Evolutionary conservation across 2,113 vertebrate genomes (phyloP).

Genomic region (cattle (Bos taurus)): ARS-UCD2.0 NC_037345.1:65030501-65031000

Average conservation of each 20-base stretch:
- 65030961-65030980: background rate
- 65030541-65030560: background rate
- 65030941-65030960: background rate
- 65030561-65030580: background rate
- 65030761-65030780: background rate
- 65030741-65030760: background rate
- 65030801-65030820: background rate
- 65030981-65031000: background rate
- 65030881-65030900: background rate
- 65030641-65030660: background rate
- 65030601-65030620: background rate
- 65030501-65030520: background rate
- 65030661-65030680: background rate
- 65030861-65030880: background rate
- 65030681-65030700: background rate
- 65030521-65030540: background rate
- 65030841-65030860: background rate
- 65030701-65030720: background rate
- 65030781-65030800: background rate
- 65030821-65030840: background rate
- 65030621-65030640: background rate
- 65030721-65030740: background rate
- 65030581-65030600: background rate
- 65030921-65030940: background rate
- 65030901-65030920: background rate